Base-by-base conservation (phyloP, 1,140 invertebrate species). In the Prorops nasuta region DNA sequence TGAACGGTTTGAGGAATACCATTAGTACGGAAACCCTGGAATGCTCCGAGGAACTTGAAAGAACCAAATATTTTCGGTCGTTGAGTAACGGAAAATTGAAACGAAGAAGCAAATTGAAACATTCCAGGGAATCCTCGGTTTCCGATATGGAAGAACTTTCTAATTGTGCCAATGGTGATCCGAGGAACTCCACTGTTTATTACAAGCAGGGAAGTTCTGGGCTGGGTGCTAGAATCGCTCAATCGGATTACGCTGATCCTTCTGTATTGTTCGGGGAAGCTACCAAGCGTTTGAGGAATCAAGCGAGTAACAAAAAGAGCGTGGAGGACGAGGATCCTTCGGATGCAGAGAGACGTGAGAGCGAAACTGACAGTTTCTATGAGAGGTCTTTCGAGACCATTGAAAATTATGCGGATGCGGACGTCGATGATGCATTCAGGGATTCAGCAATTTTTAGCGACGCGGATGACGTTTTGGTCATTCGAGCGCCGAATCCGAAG, bases 391-490 rank as follows among this genome's bases (percentile, higher is more conserved):
- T 90, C 67, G 87, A 89, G 63, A 86, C 83, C 6, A 88, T 90
- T 16, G 87, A 90, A 66, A 82, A 83, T 60, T 76, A 73, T 58
- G 47, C 66, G 28, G 66, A 75, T 70, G 58, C 56, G 8, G 69
- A 75, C 10, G 74, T 77, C 4, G 84, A 85, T 44, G 87, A 88
- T 49, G 80, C 83, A 1, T 90, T 90, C 63, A 80, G 90, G 60
- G 90, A 92, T 67, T 90, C 88, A 60, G 90, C 90, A 58, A 88
- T 91, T 64, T 92, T 91, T 60, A 91, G 89, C 42, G 90, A 92
- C 56, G 80, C 77, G 15, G 86, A 86, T 31, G 81, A 86, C 48
- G 44, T 60, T 0, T 39, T 66, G 1, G 47, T 56, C 36, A 49
- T 63, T 47, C 38, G 16, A 16, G 55, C 55, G 35, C 22, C 41